Evolutionary conservation across 2,888 invertebrate genomes (phyloP).

Genomic region (Cheilosia pagana): DNA sequence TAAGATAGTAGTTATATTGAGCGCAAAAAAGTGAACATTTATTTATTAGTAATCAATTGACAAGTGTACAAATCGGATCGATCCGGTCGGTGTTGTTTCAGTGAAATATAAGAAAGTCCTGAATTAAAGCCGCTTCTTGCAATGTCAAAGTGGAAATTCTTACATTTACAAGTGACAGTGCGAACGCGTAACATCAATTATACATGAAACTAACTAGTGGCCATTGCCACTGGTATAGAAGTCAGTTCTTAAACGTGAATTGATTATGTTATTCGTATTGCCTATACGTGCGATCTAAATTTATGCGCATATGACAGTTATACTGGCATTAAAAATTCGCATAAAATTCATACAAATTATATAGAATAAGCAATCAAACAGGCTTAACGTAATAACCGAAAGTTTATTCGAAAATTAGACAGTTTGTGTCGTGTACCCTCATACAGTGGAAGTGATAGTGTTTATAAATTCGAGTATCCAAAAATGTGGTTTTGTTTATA

Average conservation of each 20-base stretch:
- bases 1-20: background rate
- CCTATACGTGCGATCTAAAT: background rate
- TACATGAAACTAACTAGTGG: background rate
- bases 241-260: background rate
- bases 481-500: background rate
- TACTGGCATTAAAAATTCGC: background rate
- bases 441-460: background rate
- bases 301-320: background rate
- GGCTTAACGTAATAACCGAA: background rate
- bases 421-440: background rate
- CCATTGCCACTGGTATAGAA: background rate
- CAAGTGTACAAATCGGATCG: background rate
- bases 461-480: background rate
- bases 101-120: background rate
- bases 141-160: background rate
- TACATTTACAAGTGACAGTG: background rate
- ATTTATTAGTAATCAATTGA: slow-evolving; percentile 8
- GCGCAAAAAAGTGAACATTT: background rate
- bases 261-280: background rate
- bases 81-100: background rate
- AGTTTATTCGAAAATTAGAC: background rate
- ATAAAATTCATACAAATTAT: background rate
- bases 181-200: too few species aligned
- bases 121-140: background rate
- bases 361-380: too few species aligned